Evolutionary conservation across 2,888 invertebrate species (phyloP).

Genomic region (Pachliopta kotzebuea): DNA sequence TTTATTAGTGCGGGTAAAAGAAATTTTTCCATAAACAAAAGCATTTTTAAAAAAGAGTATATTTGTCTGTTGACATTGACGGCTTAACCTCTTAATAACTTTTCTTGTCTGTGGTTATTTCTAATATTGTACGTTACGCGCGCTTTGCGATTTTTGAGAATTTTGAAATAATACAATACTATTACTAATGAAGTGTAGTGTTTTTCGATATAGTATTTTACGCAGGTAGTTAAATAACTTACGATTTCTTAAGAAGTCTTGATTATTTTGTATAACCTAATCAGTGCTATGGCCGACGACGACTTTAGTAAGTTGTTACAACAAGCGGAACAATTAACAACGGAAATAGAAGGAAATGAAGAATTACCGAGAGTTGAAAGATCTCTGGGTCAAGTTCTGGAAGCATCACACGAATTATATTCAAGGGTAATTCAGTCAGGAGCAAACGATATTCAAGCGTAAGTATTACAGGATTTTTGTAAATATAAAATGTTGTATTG

Average conservation of each 20-base stretch:
- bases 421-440: conserved; percentile 92
- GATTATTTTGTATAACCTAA: conserved; percentile 49
- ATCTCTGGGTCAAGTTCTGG: conserved; percentile 93
- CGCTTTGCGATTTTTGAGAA: neutral
- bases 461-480: conserved; percentile 53
- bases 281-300: conserved; percentile 63
- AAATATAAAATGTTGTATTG: too few species aligned
- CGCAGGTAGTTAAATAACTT: neutral
- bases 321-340: conserved; percentile 94
- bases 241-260: neutral
- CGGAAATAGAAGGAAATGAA: conserved; percentile 91
- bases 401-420: conserved; percentile 94
- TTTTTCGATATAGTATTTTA: neutral
- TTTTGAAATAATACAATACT: neutral
- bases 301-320: conserved; percentile 94
- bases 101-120: conserved; percentile 5
- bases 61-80: neutral
- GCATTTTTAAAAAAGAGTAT: too few species aligned
- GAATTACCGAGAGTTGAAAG: conserved; percentile 93
- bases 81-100: neutral
- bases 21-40: too few species aligned
- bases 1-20: too few species aligned
- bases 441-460: conserved; percentile 96
- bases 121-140: neutral
- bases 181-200: neutral